Evolutionary conservation across 2,113 vertebrate species (phyloP).

Genomic region (Actinemys pallida): DNA sequence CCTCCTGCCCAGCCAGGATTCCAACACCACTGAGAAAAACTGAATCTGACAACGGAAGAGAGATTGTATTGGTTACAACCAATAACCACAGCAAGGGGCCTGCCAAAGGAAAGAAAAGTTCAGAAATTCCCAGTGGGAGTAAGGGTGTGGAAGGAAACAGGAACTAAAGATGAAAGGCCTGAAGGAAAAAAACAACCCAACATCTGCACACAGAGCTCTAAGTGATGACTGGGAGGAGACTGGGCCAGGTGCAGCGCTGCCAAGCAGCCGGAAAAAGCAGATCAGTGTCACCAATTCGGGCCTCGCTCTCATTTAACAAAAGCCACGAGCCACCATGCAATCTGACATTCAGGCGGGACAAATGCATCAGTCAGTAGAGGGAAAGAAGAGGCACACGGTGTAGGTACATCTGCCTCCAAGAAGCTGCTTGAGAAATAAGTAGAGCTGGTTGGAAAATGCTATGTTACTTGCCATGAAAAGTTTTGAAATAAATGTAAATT

Average conservation of each 20-base stretch:
- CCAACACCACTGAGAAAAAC: background rate
- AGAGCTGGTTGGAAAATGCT: accelerated
- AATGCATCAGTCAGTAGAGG: background rate
- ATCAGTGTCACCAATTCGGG: background rate
- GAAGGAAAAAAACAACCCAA: background rate
- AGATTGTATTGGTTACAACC: background rate
- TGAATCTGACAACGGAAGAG: background rate
- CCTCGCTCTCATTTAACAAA: background rate
- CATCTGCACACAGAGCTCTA: background rate
- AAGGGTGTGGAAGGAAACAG: constrained; percentile 24
- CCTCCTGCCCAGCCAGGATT: background rate
- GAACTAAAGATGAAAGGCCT: constrained; percentile 16
- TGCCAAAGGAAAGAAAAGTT: accelerated
- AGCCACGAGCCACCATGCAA: background rate
- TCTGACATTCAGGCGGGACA: background rate
- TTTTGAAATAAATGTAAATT: background rate
- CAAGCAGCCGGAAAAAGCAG: background rate
- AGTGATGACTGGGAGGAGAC: background rate
- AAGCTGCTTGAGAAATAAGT: background rate
- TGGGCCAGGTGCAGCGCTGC: constrained; percentile 8
- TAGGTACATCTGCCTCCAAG: background rate
- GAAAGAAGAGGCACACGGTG: background rate
- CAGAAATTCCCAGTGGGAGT: constrained; percentile 17
- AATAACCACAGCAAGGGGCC: accelerated
- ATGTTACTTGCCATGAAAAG: accelerated